Percentiles rank a stretch among this genome's conserved stretches.
These are phyloP conservation scores for Hyles lineata DNA, from an alignment of 2,888 invertebrate species.

Conservation along the genomic window DNA sequence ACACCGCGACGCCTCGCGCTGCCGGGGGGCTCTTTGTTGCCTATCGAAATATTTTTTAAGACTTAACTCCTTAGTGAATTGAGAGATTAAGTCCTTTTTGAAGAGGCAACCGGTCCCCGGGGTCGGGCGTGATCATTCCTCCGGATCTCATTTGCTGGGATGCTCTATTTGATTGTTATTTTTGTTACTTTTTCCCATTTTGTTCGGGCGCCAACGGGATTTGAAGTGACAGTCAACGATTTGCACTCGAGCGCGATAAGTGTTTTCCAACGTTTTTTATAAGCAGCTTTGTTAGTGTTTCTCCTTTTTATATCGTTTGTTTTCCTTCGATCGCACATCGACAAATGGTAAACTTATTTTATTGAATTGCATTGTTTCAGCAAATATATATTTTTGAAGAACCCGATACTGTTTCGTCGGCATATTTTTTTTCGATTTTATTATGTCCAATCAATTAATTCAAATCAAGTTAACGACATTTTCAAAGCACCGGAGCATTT, in stretches of 20 bases:
- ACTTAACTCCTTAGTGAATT: slow-evolving; percentile 86
- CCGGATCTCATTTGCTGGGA: slow-evolving; percentile 84
- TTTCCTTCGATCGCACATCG: slow-evolving; percentile 42
- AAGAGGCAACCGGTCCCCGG: slow-evolving; percentile 86
- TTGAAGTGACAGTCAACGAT: slow-evolving; percentile 83
- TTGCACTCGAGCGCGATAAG: slow-evolving; percentile 83
- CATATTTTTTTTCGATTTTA: neutral
- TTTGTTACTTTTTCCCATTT: slow-evolving; percentile 80
- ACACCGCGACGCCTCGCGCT: slow-evolving; percentile 71
- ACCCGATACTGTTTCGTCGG: neutral
- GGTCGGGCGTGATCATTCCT: slow-evolving; percentile 83
- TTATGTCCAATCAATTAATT: too few relatives aligned
- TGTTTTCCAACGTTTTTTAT: slow-evolving; percentile 81
- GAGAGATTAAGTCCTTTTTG: slow-evolving; percentile 86
- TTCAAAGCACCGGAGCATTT: neutral
- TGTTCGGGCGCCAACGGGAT: slow-evolving; percentile 70
- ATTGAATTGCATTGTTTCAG: slow-evolving; percentile 23
- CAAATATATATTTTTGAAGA: neutral
- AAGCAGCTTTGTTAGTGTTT: slow-evolving; percentile 78
- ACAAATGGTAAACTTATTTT: slow-evolving; percentile 22
- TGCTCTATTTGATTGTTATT: slow-evolving; percentile 85
- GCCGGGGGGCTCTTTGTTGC: slow-evolving; percentile 80
- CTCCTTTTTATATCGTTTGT: slow-evolving; percentile 59
- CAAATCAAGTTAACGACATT: too few relatives aligned
- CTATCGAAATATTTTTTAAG: slow-evolving; percentile 84